Evolutionary conservation across 2,113 vertebrate species (phyloP).

Genomic region (Onychostruthus taczanowskii): DNA sequence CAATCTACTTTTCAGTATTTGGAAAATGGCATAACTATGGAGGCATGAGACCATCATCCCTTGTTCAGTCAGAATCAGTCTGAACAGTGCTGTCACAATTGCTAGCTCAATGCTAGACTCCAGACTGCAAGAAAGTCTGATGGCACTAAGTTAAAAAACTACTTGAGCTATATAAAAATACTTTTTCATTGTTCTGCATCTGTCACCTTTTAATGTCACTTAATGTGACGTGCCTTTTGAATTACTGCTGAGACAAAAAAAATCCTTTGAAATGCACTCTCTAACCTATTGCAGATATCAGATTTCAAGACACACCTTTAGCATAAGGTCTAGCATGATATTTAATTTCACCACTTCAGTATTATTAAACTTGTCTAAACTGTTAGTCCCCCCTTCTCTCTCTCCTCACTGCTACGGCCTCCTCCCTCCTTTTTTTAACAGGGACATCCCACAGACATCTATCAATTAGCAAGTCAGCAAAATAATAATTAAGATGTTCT

Average conservation of each 20-base stretch:
- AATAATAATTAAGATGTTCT: not conserved
- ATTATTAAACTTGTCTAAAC: not conserved
- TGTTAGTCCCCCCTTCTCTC: not conserved
- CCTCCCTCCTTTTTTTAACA: not conserved
- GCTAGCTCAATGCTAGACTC: not conserved
- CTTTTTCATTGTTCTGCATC: not conserved
- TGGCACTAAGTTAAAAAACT: not conserved
- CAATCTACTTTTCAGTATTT: not conserved
- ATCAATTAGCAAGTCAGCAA: not conserved
- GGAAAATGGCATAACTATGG: not conserved
- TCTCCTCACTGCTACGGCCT: accelerated
- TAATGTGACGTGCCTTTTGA: not conserved
- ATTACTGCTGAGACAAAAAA: not conserved
- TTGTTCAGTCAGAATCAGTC: not conserved
- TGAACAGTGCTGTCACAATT: not conserved
- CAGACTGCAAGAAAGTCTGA: not conserved
- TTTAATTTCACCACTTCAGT: not conserved
- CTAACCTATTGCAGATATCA: not conserved
- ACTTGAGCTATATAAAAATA: not conserved
- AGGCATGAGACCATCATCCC: not conserved
- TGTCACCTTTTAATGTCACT: not conserved
- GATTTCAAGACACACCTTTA: not conserved
- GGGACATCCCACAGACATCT: not conserved
- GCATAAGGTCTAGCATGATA: not conserved
- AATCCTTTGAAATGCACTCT: not conserved